phyloP scores from a whole-genome alignment of 2,113 vertebrate genomes.

The Cottus gobio region DNA sequence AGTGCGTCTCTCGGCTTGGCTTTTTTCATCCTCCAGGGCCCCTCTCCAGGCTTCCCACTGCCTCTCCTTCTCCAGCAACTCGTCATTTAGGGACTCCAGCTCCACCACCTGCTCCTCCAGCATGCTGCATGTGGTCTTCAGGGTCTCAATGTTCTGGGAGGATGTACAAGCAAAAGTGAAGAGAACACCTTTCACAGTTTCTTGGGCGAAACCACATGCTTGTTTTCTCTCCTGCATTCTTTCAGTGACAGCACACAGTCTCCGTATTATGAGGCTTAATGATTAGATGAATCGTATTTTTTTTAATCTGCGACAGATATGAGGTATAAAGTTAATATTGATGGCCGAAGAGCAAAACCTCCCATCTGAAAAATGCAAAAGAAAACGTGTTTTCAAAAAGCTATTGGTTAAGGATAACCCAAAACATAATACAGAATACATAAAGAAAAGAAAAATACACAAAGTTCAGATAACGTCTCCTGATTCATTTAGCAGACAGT shows the following conservation, averaged over 20 bases:
- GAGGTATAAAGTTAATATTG: too few relatives aligned
- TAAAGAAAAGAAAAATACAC: too few relatives aligned
- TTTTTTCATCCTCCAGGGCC: conserved; percentile 96
- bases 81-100: conserved; percentile 96
- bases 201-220: conserved; percentile 23
- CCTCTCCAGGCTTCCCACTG: conserved; percentile 97
- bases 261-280: neutral
- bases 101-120: conserved; percentile 99
- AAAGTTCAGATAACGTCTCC: too few relatives aligned
- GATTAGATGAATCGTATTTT: neutral
- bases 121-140: conserved; percentile 99
- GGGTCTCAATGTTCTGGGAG: conserved; percentile 96
- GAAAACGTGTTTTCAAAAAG: too few relatives aligned
- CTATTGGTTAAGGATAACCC: too few relatives aligned
- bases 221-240: neutral
- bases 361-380: too few relatives aligned
- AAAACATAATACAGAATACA: too few relatives aligned
- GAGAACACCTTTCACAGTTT: conserved; percentile 33
- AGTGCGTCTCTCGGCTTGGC: conserved; percentile 94
- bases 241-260: conserved; percentile 4
- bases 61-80: conserved; percentile 95
- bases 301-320: neutral
- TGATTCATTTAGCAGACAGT: too few relatives aligned
- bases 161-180: conserved; percentile 35
- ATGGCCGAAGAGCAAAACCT: too few relatives aligned